Base-by-base conservation (phyloP, 2,797 vertebrate genomes). In the Benthosema pterotum region DNA sequence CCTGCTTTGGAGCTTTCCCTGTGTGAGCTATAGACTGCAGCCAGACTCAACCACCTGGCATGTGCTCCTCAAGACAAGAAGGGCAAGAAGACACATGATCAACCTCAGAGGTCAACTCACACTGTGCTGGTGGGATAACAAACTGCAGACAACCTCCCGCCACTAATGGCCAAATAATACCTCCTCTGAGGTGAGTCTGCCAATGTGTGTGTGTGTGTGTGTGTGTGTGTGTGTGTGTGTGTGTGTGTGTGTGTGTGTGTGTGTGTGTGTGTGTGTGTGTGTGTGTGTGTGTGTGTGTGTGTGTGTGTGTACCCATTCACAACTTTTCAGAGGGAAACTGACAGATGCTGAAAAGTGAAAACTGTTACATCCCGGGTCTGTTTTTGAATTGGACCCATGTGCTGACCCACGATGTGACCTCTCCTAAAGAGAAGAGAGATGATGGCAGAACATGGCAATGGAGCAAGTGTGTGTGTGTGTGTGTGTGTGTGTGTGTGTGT, bases 121-220 rank as follows among this genome's bases (percentile, higher is more conserved):
- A 53, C 65, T 82, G 65, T 60, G 64, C 57, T 63, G 57, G 76
- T 70, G 77, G 63, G 66, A 70, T 63, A 25, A 69, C 65, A 67
- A n/a, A 67, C 65, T 71, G 68, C 72, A 74, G 82, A 74, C 58
- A 59, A 54, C 42, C 69, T 52, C 50, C 25, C 19, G 13, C 6
- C 50, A 22, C 19, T 22, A 25, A 4, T 14, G 12, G n/a, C 52
- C 52, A 28, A 8, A 38, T 25, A 53, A 14, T 53, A n/a, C 12
- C 13, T 38, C 17, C 11, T 51, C 28, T 8, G 22, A 53, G 14
- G 22, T 53, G 14, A 17, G 48, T 18, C 15, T 50, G 7, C 11
- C 6, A 4, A 4, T 46, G 45, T 46, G n/a, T 48, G 13, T 48
- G 47, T 48, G 47, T 48, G 48, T 50, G 48, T 50, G 15, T 17